Evolutionary conservation across 2,888 invertebrate species (phyloP), one percentile per base, ranked within the genome.

Genomic region (Diaperis boleti): DNA sequence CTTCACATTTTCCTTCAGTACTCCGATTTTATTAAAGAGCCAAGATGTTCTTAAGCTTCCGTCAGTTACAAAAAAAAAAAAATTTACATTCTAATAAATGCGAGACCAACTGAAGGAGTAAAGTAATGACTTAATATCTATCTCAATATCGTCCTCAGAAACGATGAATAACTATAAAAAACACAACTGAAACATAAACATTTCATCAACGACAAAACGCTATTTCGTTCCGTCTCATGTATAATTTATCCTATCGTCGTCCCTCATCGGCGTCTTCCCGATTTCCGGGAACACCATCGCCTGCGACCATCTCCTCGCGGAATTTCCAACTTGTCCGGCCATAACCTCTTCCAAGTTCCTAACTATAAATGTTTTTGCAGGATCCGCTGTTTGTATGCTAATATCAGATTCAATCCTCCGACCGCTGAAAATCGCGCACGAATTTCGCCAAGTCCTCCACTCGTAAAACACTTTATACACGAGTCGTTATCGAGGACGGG

Each of bases 141-240:
- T n/a, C n/a, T n/a, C n/a, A n/a, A n/a, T n/a, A n/a, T n/a, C n/a
- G n/a, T n/a, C n/a, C n/a, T n/a, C n/a, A n/a, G n/a, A n/a, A n/a
- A n/a, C n/a, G n/a, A n/a, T n/a, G n/a, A n/a, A n/a, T n/a, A n/a
- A n/a, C n/a, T n/a, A n/a, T n/a, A n/a, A n/a, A n/a, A n/a, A n/a
- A n/a, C n/a, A n/a, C n/a, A n/a, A n/a, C n/a, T n/a, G n/a, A n/a
- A n/a, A n/a, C n/a, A n/a, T n/a, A n/a, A n/a, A n/a, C n/a, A n/a
- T n/a, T n/a, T n/a, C n/a, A n/a, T n/a, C n/a, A n/a, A n/a, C n/a
- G n/a, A n/a, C n/a, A n/a, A n/a, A n/a, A n/a, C n/a, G n/a, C n/a
- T n/a, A 79, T 76, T 77, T 78, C 76, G 77, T 78, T 76, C 78
- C 72, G 69, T 66, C 77, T 79, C 78, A 79, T 79, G 78, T 79